phyloP scores from a whole-genome alignment of 2,113 vertebrate species.

The Tricholaema leucomelas region DNA sequence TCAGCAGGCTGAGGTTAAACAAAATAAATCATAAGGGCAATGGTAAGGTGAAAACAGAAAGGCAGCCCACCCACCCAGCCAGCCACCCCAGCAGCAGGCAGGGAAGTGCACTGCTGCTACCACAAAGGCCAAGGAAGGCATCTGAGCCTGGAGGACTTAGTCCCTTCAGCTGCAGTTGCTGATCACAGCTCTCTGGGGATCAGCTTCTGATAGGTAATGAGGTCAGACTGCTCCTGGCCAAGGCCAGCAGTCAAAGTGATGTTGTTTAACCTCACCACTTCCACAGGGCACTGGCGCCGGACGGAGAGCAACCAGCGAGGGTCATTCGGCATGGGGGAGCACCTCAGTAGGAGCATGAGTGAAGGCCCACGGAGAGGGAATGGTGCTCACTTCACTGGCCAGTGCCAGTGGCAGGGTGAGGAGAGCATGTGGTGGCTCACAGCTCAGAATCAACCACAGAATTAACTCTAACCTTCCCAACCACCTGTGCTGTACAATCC shows the following conservation, averaged over 20 bases:
- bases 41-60: conserved; percentile 51
- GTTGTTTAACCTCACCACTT: neutral
- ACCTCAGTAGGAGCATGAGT: neutral
- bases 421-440: neutral
- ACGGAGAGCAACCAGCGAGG: neutral
- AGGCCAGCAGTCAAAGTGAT: neutral
- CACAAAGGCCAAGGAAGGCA: conserved; percentile 7
- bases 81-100: conserved; percentile 10
- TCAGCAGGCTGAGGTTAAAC: conserved; percentile 69
- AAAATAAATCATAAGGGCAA: conserved; percentile 69
- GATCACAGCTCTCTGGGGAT: neutral
- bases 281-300: neutral
- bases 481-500: no score
- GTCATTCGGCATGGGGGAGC: neutral
- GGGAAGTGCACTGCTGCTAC: neutral
- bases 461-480: no score
- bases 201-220: neutral
- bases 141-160: neutral
- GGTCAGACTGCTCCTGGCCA: neutral
- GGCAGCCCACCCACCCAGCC: conserved; percentile 32
- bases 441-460: neutral
- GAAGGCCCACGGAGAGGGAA: neutral
- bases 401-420: neutral
- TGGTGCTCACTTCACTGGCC: neutral
- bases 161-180: neutral